Evolutionary conservation across 2,113 vertebrate species (phyloP).

Genomic region (Lynx canadensis): DNA sequence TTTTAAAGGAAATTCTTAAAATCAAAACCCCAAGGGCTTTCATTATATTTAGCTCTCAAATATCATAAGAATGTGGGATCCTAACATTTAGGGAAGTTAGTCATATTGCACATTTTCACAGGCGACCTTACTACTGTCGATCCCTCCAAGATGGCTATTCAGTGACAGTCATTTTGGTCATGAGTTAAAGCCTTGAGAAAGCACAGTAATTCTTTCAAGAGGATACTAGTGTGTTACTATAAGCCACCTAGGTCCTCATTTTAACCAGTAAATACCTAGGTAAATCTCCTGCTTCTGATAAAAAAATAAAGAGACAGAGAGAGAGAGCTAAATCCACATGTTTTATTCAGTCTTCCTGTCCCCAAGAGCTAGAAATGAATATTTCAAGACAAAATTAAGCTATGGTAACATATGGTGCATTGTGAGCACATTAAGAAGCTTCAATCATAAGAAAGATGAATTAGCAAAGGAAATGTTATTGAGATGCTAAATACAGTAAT

Average conservation of each 20-base stretch:
- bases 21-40: not conserved
- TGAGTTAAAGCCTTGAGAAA: slow-evolving; percentile 22
- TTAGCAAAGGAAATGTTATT: slow-evolving; percentile 38
- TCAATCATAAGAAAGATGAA: not conserved
- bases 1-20: slow-evolving; percentile 71
- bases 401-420: not conserved
- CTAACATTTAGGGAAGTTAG: slow-evolving; percentile 48
- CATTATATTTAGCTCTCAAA: slow-evolving; percentile 68
- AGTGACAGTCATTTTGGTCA: not conserved
- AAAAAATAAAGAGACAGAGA: not conserved
- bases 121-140: not conserved
- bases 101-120: not conserved
- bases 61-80: slow-evolving; percentile 56
- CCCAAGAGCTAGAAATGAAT: slow-evolving; percentile 38
- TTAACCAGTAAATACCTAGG: not conserved
- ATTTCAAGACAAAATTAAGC: slow-evolving; percentile 36
- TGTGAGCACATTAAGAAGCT: not conserved
- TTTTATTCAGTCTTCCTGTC: slow-evolving; percentile 1
- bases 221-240: not conserved
- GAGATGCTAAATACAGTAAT: not conserved
- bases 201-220: not conserved
- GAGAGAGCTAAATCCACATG: not conserved
- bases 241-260: not conserved
- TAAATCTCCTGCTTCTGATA: not conserved
- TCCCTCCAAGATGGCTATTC: not conserved